phyloP scores from a whole-genome alignment of 2,797 vertebrate species.

The Fistularia commersonii region DNA sequence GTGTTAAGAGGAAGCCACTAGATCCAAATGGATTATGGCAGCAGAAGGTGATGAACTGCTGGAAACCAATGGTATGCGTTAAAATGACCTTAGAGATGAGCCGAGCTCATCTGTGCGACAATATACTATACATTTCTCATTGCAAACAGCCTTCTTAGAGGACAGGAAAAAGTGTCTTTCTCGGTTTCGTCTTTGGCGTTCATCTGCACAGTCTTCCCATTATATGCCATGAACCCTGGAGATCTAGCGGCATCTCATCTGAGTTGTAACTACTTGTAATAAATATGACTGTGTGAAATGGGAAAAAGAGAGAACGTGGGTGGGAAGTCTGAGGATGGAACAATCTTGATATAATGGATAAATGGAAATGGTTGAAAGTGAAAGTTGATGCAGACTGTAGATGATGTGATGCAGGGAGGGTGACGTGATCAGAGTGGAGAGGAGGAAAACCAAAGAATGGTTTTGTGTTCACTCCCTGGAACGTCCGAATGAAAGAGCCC shows the following conservation, averaged over 20 bases:
- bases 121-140: too few relatives aligned
- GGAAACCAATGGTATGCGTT: too few relatives aligned
- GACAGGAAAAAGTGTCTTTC: not conserved
- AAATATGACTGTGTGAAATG: slow-evolving; percentile 46
- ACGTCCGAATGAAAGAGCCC: slow-evolving; percentile 17
- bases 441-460: slow-evolving; percentile 43
- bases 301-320: slow-evolving; percentile 15
- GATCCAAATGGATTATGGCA: slow-evolving; percentile 40
- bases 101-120: too few relatives aligned
- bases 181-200: not conserved
- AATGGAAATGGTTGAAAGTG: slow-evolving; percentile 35
- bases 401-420: slow-evolving; percentile 30
- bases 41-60: not conserved
- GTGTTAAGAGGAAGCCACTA: slow-evolving; percentile 31
- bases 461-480: slow-evolving; percentile 59
- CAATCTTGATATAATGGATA: slow-evolving; percentile 38
- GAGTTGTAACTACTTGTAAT: slow-evolving; percentile 24
- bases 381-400: slow-evolving; percentile 19
- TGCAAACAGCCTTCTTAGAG: too few relatives aligned
- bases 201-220: not conserved
- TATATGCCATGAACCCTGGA: slow-evolving; percentile 21
- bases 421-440: slow-evolving; percentile 7
- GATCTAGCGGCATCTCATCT: slow-evolving; percentile 31
- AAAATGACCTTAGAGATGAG: too few relatives aligned
- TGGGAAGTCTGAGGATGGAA: slow-evolving; percentile 31